Percentiles rank a stretch among this genome's conserved stretches.
phyloP scores from a whole-genome alignment of 2,888 invertebrate species.

The Notocelia uddmanniana region DNA sequence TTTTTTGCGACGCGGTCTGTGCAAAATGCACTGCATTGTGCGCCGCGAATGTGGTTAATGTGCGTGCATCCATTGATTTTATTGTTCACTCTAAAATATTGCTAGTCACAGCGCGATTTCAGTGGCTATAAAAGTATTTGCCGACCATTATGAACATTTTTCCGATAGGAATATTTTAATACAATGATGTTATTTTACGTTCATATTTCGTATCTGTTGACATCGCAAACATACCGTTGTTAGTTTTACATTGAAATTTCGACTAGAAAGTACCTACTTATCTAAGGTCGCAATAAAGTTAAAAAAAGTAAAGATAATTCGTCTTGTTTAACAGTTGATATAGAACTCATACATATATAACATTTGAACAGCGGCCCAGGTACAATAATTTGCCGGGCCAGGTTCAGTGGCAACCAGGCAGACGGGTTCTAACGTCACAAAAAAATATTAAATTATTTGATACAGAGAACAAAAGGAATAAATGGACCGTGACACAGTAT shows the following conservation, averaged over 20 bases:
- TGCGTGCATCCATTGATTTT: conserved; percentile 61
- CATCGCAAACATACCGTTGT: background rate
- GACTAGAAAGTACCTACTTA: background rate
- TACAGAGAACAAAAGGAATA: too few species aligned
- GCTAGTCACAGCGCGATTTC: conserved; percentile 59
- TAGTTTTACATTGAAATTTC: background rate
- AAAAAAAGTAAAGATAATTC: too few species aligned
- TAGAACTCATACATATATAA: too few species aligned
- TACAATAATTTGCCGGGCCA: too few species aligned
- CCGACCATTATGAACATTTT: conserved; percentile 38
- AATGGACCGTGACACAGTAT: too few species aligned
- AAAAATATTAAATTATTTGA: too few species aligned
- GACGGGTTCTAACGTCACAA: too few species aligned
- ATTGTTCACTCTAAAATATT: conserved; percentile 61
- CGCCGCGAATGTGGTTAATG: conserved; percentile 59
- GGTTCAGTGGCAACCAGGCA: too few species aligned
- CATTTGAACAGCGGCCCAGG: too few species aligned
- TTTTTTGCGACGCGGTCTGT: conserved; percentile 18
- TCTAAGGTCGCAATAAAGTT: background rate
- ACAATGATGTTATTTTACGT: conserved; percentile 44
- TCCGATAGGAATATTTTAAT: conserved; percentile 35
- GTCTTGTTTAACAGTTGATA: too few species aligned
- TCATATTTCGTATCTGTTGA: background rate
- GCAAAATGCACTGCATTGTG: conserved; percentile 32
- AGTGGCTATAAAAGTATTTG: conserved; percentile 55